Base-by-base conservation (phyloP, 2,113 vertebrate species). In the Bothrops jararaca region DNA sequence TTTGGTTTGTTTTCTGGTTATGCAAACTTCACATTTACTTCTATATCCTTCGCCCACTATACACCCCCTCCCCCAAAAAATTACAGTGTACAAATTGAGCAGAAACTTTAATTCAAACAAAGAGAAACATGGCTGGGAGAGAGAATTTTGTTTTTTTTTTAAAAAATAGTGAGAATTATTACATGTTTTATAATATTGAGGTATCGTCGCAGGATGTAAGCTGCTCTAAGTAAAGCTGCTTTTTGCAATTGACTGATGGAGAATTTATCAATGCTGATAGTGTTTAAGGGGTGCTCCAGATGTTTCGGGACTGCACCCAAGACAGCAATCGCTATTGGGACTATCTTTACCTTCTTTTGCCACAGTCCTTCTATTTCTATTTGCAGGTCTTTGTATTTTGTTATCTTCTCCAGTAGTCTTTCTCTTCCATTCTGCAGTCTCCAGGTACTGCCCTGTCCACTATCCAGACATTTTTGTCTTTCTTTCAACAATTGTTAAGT, bases 101-200 rank as follows among this genome's bases (percentile, higher is more conserved):
- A 56, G 64, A 92, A 15, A 69, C 64, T 48, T 56, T 91, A 1
- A 92, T 2, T 91, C 10, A 91, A 86, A 48, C 89, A 4, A 1
- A 23, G 54, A 74, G 29, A n/a, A 1, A 85, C 80, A 0, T 64
- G 42, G 26, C 56, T 87, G 18, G 53, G 60, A 23, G 50, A 34
- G 39, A 5, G 3, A 34, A n/a, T n/a, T n/a, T n/a, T n/a, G n/a
- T n/a, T n/a, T 50, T 50, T 50, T 9, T 57, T 42, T 87, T 88
- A 20, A 22, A 5, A 86, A 93, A 90, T 24, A 42, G 11, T 90
- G 91, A 90, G 8, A 69, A 94, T 57, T 53, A 88, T 52, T 64
- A n/a, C 56, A 89, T 95, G 90, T 88, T 53, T 87, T 15, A 74
- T 69, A 69, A 69, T 69, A 69, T 34, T 69, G 12, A 69, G 64